These are phyloP conservation scores for Neoniphon sammara DNA, from an alignment of 2,797 vertebrate genomes.

Conservation along the genomic window DNA sequence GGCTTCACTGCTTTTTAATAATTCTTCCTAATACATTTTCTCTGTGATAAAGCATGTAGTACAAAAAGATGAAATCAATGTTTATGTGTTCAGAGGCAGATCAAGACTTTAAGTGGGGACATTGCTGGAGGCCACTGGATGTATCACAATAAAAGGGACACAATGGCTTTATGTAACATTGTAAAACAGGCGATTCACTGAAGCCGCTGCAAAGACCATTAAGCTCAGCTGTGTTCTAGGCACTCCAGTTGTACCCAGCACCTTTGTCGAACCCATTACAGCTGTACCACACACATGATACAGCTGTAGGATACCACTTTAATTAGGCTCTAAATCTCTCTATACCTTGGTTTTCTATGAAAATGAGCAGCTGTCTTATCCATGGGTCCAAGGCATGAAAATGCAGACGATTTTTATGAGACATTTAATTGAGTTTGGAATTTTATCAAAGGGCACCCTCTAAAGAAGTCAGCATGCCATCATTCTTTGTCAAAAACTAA, in stretches of 20 bases:
- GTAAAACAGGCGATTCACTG: conserved; percentile 42
- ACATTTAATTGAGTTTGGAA: conserved; percentile 10
- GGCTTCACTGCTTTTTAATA: conserved; percentile 40
- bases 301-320: neutral
- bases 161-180: conserved; percentile 73
- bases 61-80: conserved; percentile 49
- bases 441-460: conserved; percentile 12
- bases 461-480: conserved; percentile 8
- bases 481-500: conserved; percentile 20
- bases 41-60: conserved; percentile 25
- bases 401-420: neutral
- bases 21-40: conserved; percentile 38
- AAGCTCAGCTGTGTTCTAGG: conserved; percentile 40
- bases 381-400: neutral
- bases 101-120: conserved; percentile 59
- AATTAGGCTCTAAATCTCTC: conserved; percentile 38
- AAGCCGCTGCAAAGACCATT: conserved; percentile 33
- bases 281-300: conserved; percentile 1
- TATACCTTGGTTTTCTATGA: conserved; percentile 34
- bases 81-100: conserved; percentile 61
- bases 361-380: conserved; percentile 20
- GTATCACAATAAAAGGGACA: conserved; percentile 51
- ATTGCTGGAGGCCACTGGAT: conserved; percentile 60
- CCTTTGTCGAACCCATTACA: conserved; percentile 4
- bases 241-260: neutral